Evolutionary conservation across 2,888 invertebrate genomes (phyloP).

Genomic region (Eledone cirrhosa): DNA sequence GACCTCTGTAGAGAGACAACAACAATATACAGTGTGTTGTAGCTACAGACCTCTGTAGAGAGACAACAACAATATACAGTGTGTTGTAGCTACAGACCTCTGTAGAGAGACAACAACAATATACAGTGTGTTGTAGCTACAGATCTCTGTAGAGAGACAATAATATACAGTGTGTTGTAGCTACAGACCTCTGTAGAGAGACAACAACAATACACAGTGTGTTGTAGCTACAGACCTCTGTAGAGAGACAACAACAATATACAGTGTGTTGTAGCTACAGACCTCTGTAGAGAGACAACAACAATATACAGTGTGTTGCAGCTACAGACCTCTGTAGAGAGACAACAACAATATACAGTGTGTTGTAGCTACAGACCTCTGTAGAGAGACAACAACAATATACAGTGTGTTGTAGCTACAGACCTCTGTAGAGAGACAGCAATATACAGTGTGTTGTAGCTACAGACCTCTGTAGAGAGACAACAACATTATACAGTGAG

Average conservation of each 20-base stretch:
- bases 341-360: no score
- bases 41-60: slow-evolving; percentile 51
- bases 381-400: slow-evolving; percentile 32
- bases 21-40: no score
- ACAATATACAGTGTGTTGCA: no score
- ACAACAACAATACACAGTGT: no score
- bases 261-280: no score
- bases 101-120: slow-evolving; percentile 36
- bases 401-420: no score
- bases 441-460: no score
- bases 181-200: slow-evolving; percentile 48
- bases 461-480: slow-evolving; percentile 48
- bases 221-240: slow-evolving; percentile 54
- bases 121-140: no score
- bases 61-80: no score
- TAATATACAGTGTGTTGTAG: no score
- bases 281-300: slow-evolving; percentile 41
- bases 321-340: slow-evolving; percentile 49
- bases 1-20: slow-evolving; percentile 42
- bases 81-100: slow-evolving; percentile 53
- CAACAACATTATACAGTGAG: no score
- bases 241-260: slow-evolving; percentile 29
- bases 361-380: slow-evolving; percentile 55
- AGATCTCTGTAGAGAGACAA: slow-evolving; percentile 44
- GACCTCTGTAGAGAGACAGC: slow-evolving; percentile 42